Base-by-base conservation (phyloP, 2,888 invertebrate genomes). In the Chrysotoxum bicinctum region DNA sequence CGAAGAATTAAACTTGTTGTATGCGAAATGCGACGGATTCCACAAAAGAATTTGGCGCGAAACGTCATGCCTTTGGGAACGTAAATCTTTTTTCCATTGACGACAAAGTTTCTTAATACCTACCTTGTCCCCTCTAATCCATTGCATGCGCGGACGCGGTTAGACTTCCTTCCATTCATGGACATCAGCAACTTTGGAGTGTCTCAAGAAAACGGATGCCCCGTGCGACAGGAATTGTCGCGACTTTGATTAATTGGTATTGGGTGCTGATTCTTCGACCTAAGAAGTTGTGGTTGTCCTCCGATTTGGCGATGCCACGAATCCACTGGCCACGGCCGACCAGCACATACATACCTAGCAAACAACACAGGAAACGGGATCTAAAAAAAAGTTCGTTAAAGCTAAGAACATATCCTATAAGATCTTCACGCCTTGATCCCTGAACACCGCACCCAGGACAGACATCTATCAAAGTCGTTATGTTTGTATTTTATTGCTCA, bases 171-270 rank as follows among this genome's bases (percentile, higher is more conserved):
- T 77, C 66, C 80, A 75, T 70, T 77, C 81, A 76, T 79, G 70
- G 52, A 45, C 48, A 14, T 10, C 43, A 60, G 23, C 16, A 50
- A 52, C 37, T 19, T 26, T 60, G 62, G 62, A 69, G 56, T 50
- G 40, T 37, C 35, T 58, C 8, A 37, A 78, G 37, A 23, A 79
- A 75, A 56, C 70, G 74, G 70, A 23, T 84, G 75, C 69, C 48
- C 52, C 79, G 66, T 54, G 43, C 88, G 88, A 88, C 89, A 88
- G 87, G 88, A 88, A 88, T 88, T 88, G 88, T 88, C 89, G 88
- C 87, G 88, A 86, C 89, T 88, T 89, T 89, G 89, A 89, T 89
- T 89, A 89, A 89, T 89, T 89, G 89, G 88, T 88, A 88, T 88
- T 88, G 87, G 88, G 88, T 88, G 88, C 88, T 88, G 88, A 88